phyloP scores from a whole-genome alignment of 1,140 invertebrate genomes.

The Drosophila azteca region DNA sequence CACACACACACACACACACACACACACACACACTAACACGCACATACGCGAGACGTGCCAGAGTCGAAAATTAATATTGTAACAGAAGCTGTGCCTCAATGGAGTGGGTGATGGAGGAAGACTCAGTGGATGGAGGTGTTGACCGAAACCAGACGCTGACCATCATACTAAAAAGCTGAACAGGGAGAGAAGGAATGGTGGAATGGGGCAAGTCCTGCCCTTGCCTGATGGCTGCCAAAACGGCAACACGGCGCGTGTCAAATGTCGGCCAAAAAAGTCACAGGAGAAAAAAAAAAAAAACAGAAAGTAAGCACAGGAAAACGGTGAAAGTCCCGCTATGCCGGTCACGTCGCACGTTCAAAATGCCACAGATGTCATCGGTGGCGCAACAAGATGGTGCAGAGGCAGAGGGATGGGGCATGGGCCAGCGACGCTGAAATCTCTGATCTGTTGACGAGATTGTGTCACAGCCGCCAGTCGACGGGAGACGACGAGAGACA shows the following conservation, averaged over 20 bases:
- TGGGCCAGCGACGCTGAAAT: conserved; percentile 54
- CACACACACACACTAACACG: not conserved
- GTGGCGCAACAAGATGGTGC: conserved; percentile 65
- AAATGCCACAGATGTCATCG: conserved; percentile 82
- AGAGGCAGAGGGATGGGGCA: conserved; percentile 19
- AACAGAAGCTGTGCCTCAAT: conserved; percentile 33
- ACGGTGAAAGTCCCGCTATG: conserved; percentile 58
- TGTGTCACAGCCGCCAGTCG: conserved; percentile 74
- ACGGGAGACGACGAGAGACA: conserved; percentile 75
- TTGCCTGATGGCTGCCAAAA: conserved; percentile 1
- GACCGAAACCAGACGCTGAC: conserved; percentile 51
- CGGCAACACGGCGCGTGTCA: conserved; percentile 71
- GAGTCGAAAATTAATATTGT: conserved; percentile 73
- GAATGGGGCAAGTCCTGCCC: no score
- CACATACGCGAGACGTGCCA: conserved; percentile 50
- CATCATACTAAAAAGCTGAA: conserved; percentile 63
- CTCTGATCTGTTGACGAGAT: conserved; percentile 82
- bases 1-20: not conserved
- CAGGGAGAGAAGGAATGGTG: not conserved
- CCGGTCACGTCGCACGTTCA: conserved; percentile 81
- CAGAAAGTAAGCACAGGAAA: conserved; percentile 2
- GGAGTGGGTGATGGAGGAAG: not conserved
- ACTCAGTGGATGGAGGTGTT: not conserved
- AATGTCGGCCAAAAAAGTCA: conserved; percentile 70
- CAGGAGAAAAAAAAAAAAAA: conserved; percentile 8